Conservation (phyloP, 2,797 vertebrate species). For the Melanotaenia parkinsoni region DNA sequence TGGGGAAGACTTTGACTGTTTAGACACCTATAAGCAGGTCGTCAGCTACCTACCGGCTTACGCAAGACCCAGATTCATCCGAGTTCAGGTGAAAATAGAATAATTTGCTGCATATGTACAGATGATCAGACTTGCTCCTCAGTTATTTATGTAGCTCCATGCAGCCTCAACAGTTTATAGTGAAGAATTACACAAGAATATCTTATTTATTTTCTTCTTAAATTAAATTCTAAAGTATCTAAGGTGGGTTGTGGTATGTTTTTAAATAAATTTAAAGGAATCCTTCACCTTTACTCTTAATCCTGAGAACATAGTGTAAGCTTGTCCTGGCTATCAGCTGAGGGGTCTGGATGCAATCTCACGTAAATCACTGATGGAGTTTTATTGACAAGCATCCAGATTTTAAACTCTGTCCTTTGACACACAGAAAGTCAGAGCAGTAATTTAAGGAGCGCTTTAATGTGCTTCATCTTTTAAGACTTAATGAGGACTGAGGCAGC, state of each 20-base stretch:
- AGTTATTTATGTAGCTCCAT: background rate
- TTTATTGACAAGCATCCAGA: conserved; percentile 3
- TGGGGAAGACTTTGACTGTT: conserved; percentile 83
- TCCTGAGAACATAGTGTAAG: background rate
- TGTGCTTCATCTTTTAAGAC: background rate
- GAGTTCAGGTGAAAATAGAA: conserved; percentile 84
- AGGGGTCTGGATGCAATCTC: background rate
- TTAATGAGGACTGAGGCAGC: background rate
- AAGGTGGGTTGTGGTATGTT: background rate
- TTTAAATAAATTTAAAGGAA: background rate
- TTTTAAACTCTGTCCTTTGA: conserved; percentile 10
- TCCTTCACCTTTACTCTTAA: conserved; percentile 3
- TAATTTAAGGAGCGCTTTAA: conserved; percentile 11
- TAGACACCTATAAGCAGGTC: conserved; percentile 79
- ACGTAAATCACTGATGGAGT: conserved; percentile 1
- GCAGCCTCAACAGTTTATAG: background rate
- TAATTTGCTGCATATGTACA: background rate
- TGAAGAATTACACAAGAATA: background rate
- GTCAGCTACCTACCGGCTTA: conserved; percentile 85
- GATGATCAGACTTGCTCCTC: background rate
- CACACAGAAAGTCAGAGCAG: conserved; percentile 1
- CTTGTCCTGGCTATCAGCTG: background rate
- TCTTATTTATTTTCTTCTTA: background rate
- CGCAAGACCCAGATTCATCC: conserved; percentile 88
- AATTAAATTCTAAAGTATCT: background rate